Base-by-base conservation (phyloP, 2,797 vertebrate species). In the Serranus cabrilla region DNA sequence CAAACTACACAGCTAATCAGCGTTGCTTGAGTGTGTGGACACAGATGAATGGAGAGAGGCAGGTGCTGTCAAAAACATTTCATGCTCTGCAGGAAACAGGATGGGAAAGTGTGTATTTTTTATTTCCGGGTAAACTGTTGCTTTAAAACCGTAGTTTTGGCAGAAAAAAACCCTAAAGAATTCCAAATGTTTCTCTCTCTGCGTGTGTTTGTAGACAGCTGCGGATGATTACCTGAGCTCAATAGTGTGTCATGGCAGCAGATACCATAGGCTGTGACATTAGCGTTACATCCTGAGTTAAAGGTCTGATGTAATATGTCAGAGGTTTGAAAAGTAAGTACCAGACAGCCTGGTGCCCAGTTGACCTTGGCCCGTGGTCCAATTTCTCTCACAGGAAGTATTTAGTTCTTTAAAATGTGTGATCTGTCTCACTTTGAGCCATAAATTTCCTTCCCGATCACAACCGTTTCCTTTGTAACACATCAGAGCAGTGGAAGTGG, bases 211-310 rank as follows among this genome's bases (percentile, higher is more conserved):
- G 56, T 47, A 46, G 54, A 79, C 80, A 86, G 81, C 76, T 89
- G 86, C 10, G 10, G 49, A 11, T 70, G 54, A 82, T 90, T 90
- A 80, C 60, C 62, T 78, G 67, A 43, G 37, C 42, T 70, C 47
- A 71, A 7, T 10, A 31, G 64, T 49, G 55, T 37, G 31, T 68
- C 21, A 59, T 63, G 43, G 68, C 55, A 25, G 59, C 37, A 80
- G 60, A 84, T 63, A 55, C 46, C 34, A 40, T 46, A 40, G 71
- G 7, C 61, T 85, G 68, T 84, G 74, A 82, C 59, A 76, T 82
- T 52, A 81, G 61, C 61, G 11, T 85, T 81, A 65, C 66, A 79
- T 90, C 74, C 82, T 66, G 74, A 63, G 12, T 47, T 78, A 60
- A 63, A 85, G 23, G 23, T 76, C 64, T 80, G 58, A 84, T 76